Base-by-base conservation (phyloP, 2,113 vertebrate genomes). In the Mirza zaza region DNA sequence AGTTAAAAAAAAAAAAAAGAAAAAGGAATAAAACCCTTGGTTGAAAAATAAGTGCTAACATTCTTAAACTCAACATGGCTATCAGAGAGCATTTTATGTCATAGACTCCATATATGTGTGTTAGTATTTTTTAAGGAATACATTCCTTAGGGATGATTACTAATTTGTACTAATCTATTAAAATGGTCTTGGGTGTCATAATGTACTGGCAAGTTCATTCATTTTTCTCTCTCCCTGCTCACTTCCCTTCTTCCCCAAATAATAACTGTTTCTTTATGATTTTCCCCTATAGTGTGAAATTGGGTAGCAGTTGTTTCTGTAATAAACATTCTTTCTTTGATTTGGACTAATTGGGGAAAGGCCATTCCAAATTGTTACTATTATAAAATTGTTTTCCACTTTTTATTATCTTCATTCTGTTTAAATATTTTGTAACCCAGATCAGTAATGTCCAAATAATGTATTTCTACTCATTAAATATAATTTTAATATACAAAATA, bases 391-490 rank as follows among this genome's bases (percentile, higher is more conserved):
- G 20, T 55, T 91, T 94, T 10, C 57, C 55, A 84, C 36, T 82
- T 94, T 91, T 87, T 93, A 42, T 68, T 45, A 68, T 87, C 29
- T 80, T 81, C 39, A 57, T 93, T 96, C 63, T 93, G 14, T 84
- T 96, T 90, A 87, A 83, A 87, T 63, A 80, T 65, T 96, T 96
- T 71, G 15, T 91, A 65, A 90, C 32, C 61, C 17, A 95, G 29
- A 75, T 89, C 76, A 84, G 27, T 79, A 88, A 85, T 93, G n/a
- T 80, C 23, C 14, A 89, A 42, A 68, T 71, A 55, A 68, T 90
- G 18, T 45, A 79, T 55, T 96, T 96, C 85, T 57, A 70, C 50
- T 95, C 18, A 88, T 45, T 88, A 82, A 85, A 57, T 83, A 75
- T 0, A 77, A 63, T 52, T 82, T 89, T 63, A 63, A 79, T 85